These are phyloP conservation scores for Paracanthobrama guichenoti DNA, from an alignment of 2,113 vertebrate genomes.

Conservation along the genomic window DNA sequence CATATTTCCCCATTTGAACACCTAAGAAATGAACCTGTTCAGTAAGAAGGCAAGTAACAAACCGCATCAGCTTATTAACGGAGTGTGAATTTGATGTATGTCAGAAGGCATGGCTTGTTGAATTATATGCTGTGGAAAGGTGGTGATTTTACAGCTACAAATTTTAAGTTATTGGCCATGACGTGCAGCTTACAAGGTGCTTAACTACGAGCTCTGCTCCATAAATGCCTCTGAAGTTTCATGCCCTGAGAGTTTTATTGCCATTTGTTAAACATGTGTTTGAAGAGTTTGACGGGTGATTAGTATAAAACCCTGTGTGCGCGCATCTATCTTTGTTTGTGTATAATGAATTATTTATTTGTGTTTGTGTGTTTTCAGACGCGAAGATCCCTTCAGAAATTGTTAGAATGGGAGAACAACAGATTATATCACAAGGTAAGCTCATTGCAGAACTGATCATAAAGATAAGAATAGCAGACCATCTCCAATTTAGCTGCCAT, in stretches of 20 bases:
- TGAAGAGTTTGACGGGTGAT: constrained; percentile 43
- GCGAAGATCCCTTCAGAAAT: constrained; percentile 95
- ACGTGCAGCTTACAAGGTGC: constrained; percentile 73
- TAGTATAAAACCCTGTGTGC: constrained; percentile 28
- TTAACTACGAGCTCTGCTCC: constrained; percentile 69
- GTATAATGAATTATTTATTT: neutral
- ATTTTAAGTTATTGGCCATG: constrained; percentile 63
- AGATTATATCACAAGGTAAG: constrained; percentile 97
- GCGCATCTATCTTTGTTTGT: constrained; percentile 51
- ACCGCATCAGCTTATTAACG: constrained; percentile 61
- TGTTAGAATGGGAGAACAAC: constrained; percentile 99
- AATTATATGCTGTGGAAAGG: constrained; percentile 61
- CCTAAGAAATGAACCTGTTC: constrained; percentile 51
- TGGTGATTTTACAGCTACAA: constrained; percentile 55
- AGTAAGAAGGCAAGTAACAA: constrained; percentile 58
- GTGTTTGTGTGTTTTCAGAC: constrained; percentile 79
- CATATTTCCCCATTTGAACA: constrained; percentile 62
- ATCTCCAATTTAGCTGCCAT: constrained; percentile 44
- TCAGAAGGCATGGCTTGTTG: constrained; percentile 44
- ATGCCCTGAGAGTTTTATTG: constrained; percentile 60
- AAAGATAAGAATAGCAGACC: neutral
- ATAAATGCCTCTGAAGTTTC: constrained; percentile 66
- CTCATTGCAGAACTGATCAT: neutral
- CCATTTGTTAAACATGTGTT: constrained; percentile 62
- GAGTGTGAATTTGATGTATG: constrained; percentile 62